A percentile compares a stretch with the other conserved stretches of the same genome.
phyloP scores from a whole-genome alignment of 2,113 vertebrate species.

The Ovis aries region DNA sequence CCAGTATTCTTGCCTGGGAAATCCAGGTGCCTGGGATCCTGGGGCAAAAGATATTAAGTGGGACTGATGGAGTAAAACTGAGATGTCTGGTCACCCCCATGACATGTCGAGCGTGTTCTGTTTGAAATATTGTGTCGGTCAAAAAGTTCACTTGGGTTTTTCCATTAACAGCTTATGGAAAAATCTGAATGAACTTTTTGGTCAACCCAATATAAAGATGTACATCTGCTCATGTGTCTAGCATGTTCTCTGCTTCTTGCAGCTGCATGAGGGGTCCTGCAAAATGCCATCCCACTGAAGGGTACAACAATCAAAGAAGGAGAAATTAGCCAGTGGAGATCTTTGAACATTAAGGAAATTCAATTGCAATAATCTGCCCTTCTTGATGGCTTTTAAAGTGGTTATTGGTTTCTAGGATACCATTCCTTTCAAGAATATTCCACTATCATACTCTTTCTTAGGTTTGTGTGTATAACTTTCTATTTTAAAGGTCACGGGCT shows the following conservation, averaged over 20 bases:
- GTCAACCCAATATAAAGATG: neutral
- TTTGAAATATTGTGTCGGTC: neutral
- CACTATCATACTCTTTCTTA: constrained; percentile 52
- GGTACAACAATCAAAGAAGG: neutral
- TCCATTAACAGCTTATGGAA: neutral
- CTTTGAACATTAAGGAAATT: neutral
- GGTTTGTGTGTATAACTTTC: constrained; percentile 58
- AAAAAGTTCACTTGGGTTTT: neutral
- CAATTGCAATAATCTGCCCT: neutral
- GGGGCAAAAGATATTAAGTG: neutral
- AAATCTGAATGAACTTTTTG: neutral
- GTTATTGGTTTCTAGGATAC: constrained; percentile 35
- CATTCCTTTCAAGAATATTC: constrained; percentile 29
- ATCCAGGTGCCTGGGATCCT: neutral
- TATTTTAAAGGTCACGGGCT: constrained; percentile 53
- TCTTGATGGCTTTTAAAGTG: neutral
- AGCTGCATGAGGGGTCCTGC: neutral
- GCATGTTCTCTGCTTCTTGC: neutral
- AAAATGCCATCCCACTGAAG: neutral
- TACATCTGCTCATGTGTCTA: neutral
- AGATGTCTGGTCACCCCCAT: neutral
- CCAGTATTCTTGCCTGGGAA: neutral
- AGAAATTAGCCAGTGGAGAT: neutral
- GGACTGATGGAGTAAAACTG: neutral
- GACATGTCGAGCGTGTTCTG: neutral